A percentile compares a stretch with the other conserved stretches of the same genome.
These are phyloP conservation scores for Saccostrea cuccullata DNA, from an alignment of 1,140 invertebrate species.

Conservation along the genomic window DNA sequence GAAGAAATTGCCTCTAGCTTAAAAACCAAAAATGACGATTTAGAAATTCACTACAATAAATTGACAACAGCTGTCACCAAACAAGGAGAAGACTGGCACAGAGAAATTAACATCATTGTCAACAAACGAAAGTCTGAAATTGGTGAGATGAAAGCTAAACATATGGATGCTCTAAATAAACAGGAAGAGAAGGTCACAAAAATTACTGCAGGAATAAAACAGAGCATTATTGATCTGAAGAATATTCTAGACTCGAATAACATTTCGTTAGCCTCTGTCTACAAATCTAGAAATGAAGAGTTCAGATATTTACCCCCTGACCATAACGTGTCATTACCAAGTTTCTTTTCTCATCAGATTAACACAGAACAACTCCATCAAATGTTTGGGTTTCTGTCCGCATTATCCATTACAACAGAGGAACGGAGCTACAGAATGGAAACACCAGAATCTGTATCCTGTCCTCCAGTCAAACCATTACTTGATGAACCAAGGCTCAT, in stretches of 20 bases:
- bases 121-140: no score
- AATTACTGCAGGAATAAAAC: not conserved
- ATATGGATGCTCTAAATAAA: not conserved
- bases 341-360: not conserved
- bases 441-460: no score
- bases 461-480: no score
- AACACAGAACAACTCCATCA: not conserved
- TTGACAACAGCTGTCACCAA: not conserved
- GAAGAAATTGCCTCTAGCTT: not conserved
- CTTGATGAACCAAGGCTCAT: not conserved
- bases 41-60: not conserved
- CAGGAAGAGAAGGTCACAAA: not conserved
- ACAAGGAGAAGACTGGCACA: no score
- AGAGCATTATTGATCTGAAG: not conserved
- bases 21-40: not conserved
- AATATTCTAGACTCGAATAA: not conserved
- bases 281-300: not conserved
- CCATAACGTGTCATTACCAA: no score
- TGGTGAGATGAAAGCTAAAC: no score
- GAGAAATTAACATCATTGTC: no score
- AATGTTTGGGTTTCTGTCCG: not conserved
- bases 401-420: no score
- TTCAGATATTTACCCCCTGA: not conserved
- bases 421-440: no score
- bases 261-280: not conserved